Evolutionary conservation across 2,888 invertebrate genomes (phyloP), one percentile per base, ranked within the genome.

Genomic region (Tholera decimalis): DNA sequence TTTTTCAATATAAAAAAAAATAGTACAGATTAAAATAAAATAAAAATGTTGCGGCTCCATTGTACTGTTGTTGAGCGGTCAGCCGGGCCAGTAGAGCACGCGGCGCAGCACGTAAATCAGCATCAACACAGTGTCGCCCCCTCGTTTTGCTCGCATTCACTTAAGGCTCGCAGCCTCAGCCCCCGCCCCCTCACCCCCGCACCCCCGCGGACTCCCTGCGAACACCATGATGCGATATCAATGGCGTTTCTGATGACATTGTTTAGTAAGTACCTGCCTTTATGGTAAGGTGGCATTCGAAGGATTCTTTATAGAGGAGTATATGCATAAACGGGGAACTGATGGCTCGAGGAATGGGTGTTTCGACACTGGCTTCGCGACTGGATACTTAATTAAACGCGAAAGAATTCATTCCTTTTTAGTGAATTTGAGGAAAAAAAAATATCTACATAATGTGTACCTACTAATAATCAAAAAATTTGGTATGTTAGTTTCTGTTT

Each of bases 81-180:
- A 77, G 82, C 74, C 86, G 85, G 86, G 86, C 89, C 94, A 92
- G 93, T 94, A 94, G 93, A 93, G 95, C 94, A 94, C 94, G 85
- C 87, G 77, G 88, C 80, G 85, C 86, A 88, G 87, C 89, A 86
- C 91, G 93, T 94, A 93, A 93, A 93, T 93, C 93, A 92, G 91
- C 93, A 94, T 93, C 93, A 93, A 91, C 92, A 89, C 89, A 88
- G 85, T 91, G 93, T 91, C 92, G 82, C 88, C 88, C 79, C 84
- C 87, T 92, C 89, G 90, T 93, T 92, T 93, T 94, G 90, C 87
- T 93, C 90, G 87, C 90, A 89, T 92, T 91, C 90, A 91, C 90
- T 82, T 80, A 72, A 82, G 78, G 64, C 77, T 72, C 69, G 69
- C 72, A 59, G 61, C 69, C 51, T 53, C 18, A 69, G 66, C 62